Evolutionary conservation across 2,797 vertebrate species (phyloP).

Genomic region (Chloroceryle inda): DNA sequence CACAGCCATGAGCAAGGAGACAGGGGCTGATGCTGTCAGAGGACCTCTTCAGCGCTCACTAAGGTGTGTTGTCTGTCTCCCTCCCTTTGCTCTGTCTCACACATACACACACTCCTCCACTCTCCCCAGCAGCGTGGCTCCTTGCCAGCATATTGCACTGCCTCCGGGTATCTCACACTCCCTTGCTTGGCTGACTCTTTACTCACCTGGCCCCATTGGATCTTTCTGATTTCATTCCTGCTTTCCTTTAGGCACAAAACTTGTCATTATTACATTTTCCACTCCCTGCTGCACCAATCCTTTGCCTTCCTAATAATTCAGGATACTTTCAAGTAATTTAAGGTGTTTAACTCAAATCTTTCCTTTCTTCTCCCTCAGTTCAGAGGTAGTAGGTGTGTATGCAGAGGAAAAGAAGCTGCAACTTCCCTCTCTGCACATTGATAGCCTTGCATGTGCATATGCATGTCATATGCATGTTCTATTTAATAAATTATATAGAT

Average conservation of each 20-base stretch:
- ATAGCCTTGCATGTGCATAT: neutral
- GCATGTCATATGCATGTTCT: neutral
- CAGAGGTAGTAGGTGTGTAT: neutral
- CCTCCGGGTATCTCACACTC: constrained; percentile 32
- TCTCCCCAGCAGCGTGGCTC: constrained; percentile 5
- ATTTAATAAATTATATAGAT: neutral
- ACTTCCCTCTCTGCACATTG: neutral
- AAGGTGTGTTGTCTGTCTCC: neutral
- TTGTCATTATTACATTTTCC: constrained; percentile 43
- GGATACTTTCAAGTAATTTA: constrained; percentile 40
- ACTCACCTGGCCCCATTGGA: constrained; percentile 57
- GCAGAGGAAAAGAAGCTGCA: neutral
- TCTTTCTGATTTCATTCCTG: constrained; percentile 54
- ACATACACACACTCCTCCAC: neutral
- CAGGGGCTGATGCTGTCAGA: neutral
- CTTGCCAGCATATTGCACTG: constrained; percentile 24
- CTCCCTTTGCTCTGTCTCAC: neutral
- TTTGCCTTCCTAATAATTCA: constrained; percentile 41
- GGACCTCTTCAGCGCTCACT: neutral
- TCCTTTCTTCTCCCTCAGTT: neutral
- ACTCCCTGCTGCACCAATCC: neutral
- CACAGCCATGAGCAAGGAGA: neutral
- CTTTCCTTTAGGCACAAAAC: constrained; percentile 57
- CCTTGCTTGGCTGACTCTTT: constrained; percentile 62
- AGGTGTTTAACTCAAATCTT: constrained; percentile 11